These are phyloP conservation scores for Acrocephalus kingi DNA, from an alignment of 2,113 vertebrate species.

Conservation along the genomic window DNA sequence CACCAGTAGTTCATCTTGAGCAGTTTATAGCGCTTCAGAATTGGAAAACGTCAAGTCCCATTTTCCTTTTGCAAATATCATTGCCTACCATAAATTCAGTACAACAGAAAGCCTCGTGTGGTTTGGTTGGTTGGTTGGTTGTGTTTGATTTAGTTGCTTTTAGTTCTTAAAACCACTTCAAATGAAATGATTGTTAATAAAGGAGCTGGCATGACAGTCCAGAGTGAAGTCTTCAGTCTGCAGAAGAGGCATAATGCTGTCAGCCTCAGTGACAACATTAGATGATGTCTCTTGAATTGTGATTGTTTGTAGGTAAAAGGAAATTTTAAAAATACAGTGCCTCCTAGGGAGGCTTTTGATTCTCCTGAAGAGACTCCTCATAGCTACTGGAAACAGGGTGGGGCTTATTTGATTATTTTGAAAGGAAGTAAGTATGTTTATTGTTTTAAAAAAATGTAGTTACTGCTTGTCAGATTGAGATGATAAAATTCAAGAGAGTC, in stretches of 20 bases:
- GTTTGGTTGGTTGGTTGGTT: background rate
- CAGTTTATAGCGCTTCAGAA: background rate
- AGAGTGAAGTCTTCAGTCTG: background rate
- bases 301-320: background rate
- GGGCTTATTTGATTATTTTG: background rate
- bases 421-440: background rate
- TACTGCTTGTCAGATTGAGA: background rate
- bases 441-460: background rate
- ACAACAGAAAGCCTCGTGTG: background rate
- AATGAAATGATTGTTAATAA: background rate
- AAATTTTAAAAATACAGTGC: background rate
- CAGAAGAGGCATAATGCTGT: background rate
- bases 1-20: slow-evolving; percentile 9
- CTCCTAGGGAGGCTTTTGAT: background rate
- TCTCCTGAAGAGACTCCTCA: background rate
- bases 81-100: background rate
- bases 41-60: background rate
- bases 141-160: background rate
- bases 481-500: background rate
- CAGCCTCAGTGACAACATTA: background rate
- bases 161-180: background rate
- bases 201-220: background rate
- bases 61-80: background rate
- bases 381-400: background rate
- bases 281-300: background rate